These are phyloP conservation scores for Sminthurides bifidus DNA, from an alignment of 1,140 invertebrate genomes.

Conservation along the genomic window DNA sequence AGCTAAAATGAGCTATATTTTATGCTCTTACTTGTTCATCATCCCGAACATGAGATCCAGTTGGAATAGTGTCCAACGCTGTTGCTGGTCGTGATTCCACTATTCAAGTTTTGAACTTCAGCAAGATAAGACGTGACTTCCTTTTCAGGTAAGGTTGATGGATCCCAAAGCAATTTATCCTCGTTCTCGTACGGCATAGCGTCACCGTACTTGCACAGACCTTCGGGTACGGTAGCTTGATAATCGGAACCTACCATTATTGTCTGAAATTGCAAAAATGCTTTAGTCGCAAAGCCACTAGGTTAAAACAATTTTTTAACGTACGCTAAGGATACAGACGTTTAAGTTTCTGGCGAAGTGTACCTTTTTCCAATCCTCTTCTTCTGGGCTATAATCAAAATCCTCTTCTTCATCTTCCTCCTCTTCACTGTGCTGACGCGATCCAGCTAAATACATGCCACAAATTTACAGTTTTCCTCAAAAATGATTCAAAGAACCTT, in stretches of 20 bases:
- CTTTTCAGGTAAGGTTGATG: constrained; percentile 56
- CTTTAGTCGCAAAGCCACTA: too few species aligned
- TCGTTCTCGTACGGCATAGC: constrained; percentile 91
- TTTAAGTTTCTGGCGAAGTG: constrained; percentile 2
- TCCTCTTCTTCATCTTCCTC: constrained; percentile 46
- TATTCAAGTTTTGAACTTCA: constrained; percentile 48
- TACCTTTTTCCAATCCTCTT: constrained; percentile 44
- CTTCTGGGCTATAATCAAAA: constrained; percentile 34
- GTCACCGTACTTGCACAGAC: constrained; percentile 79
- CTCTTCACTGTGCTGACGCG: constrained; percentile 48
- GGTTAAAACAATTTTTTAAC: too few species aligned
- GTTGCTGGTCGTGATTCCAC: constrained; percentile 41
- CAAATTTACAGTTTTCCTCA: constrained; percentile 38
- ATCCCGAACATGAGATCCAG: constrained; percentile 70
- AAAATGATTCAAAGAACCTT: neutral
- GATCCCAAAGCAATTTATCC: constrained; percentile 89
- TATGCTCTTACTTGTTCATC: constrained; percentile 57
- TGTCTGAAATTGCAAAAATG: constrained; percentile 43
- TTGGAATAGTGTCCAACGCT: constrained; percentile 48
- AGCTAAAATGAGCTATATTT: too few species aligned
- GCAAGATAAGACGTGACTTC: constrained; percentile 70
- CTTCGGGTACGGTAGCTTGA: constrained; percentile 86
- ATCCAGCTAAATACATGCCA: constrained; percentile 40
- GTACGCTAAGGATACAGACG: too few species aligned
- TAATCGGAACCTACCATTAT: constrained; percentile 93